Percentiles rank a stretch among this genome's conserved stretches.
Conservation (phyloP, 2,888 invertebrate species). For the Eucera pruinosa region DNA sequence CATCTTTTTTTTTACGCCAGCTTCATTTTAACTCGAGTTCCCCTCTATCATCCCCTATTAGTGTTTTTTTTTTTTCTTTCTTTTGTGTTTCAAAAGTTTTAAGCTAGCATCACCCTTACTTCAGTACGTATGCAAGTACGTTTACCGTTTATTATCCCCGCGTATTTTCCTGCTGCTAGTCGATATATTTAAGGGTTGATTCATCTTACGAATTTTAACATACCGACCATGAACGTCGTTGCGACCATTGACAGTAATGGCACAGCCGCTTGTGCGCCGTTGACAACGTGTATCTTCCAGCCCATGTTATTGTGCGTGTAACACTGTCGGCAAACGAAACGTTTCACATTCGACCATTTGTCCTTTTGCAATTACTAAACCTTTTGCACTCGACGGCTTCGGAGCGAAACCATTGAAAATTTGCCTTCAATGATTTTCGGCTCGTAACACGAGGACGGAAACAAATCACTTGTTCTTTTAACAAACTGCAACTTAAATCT, state of each 20-base stretch:
- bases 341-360: background rate
- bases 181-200: conserved; percentile 50
- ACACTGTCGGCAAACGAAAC: conserved; percentile 88
- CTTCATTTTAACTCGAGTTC: background rate
- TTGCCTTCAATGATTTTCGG: no score
- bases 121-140: background rate
- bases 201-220: conserved; percentile 69
- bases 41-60: background rate
- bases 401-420: no score
- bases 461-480: no score
- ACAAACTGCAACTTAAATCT: no score
- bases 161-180: conserved; percentile 28
- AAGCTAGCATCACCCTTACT: background rate
- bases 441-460: no score
- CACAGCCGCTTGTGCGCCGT: conserved; percentile 49
- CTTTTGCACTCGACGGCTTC: no score
- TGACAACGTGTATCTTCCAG: conserved; percentile 95
- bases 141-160: conserved; percentile 26
- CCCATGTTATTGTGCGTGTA: conserved; percentile 96
- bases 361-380: background rate
- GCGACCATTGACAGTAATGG: conserved; percentile 65
- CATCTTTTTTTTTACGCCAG: conserved; percentile 38
- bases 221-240: conserved; percentile 46
- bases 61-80: conserved; percentile 1
- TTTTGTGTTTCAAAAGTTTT: background rate